Evolutionary conservation across 2,888 invertebrate species (phyloP).

Genomic region (Catocala sponsa): DNA sequence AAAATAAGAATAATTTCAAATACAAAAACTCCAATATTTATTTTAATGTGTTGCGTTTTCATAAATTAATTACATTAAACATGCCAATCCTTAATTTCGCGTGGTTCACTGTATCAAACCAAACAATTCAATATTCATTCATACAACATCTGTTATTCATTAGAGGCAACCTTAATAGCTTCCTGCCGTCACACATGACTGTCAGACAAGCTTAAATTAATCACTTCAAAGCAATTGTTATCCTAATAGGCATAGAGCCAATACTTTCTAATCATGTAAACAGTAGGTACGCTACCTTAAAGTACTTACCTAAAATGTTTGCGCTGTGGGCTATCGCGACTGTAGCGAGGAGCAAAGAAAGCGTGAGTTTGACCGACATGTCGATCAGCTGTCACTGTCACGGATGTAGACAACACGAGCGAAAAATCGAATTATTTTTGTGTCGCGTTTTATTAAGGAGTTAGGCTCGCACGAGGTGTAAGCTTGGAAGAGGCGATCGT

Average conservation of each 20-base stretch:
- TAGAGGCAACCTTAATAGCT: slow-evolving; percentile 38
- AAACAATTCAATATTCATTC: slow-evolving; percentile 36
- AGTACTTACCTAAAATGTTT: slow-evolving; percentile 83
- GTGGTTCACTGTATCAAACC: slow-evolving; percentile 26
- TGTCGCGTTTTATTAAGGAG: slow-evolving; percentile 63
- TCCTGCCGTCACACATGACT: slow-evolving; percentile 36
- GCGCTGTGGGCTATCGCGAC: slow-evolving; percentile 69
- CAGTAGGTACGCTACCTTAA: slow-evolving; percentile 30
- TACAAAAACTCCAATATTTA: too few species aligned
- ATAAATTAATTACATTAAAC: slow-evolving; percentile 2
- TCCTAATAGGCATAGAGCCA: slow-evolving; percentile 25
- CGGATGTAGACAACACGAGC: slow-evolving; percentile 35
- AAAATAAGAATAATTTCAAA: too few species aligned
- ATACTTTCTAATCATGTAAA: slow-evolving; percentile 45
- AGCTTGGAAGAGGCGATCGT: slow-evolving; percentile 74
- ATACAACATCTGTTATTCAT: slow-evolving; percentile 42
- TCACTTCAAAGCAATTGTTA: slow-evolving; percentile 39
- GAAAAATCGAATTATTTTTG: slow-evolving; percentile 60
- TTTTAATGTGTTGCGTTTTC: too few species aligned
- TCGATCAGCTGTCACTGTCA: slow-evolving; percentile 56
- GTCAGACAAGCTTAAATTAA: slow-evolving; percentile 46
- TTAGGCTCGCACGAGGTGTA: slow-evolving; percentile 45
- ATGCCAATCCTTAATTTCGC: background rate
- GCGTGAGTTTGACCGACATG: slow-evolving; percentile 78
- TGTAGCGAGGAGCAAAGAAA: slow-evolving; percentile 69